phyloP scores from a whole-genome alignment of 1,140 invertebrate genomes.

The Scaptomyza graminum region DNA sequence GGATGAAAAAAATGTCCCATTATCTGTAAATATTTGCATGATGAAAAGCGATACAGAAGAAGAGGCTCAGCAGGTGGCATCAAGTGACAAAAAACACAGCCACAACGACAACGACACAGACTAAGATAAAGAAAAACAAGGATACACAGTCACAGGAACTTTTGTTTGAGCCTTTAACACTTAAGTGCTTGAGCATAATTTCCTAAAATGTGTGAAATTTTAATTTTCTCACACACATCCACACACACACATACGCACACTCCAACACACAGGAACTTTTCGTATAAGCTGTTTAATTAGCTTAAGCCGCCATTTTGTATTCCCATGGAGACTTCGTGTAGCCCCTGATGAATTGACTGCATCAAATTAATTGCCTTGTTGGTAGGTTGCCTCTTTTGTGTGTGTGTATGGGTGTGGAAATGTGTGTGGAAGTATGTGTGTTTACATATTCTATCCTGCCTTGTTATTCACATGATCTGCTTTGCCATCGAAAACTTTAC shows the following conservation, averaged over 20 bases:
- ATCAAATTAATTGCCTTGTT: slow-evolving; percentile 69
- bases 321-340: slow-evolving; percentile 28
- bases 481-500: slow-evolving; percentile 44
- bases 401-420: slow-evolving; percentile 18
- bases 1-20: slow-evolving; percentile 28
- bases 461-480: slow-evolving; percentile 11
- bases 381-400: slow-evolving; percentile 30
- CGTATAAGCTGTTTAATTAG: slow-evolving; percentile 67
- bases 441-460: slow-evolving; percentile 22
- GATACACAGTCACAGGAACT: slow-evolving; percentile 9
- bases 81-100: slow-evolving; percentile 50
- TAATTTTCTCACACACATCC: slow-evolving; percentile 44
- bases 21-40: slow-evolving; percentile 66
- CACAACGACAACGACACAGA: slow-evolving; percentile 21
- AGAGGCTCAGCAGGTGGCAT: slow-evolving; percentile 14
- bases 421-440: slow-evolving; percentile 5
- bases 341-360: slow-evolving; percentile 53
- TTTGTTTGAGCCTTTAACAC: slow-evolving; percentile 38
- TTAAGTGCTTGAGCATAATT: slow-evolving; percentile 43
- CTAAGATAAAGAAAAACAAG: slow-evolving; percentile 24
- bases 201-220: slow-evolving; percentile 44
- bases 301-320: slow-evolving; percentile 56
- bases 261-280: slow-evolving; percentile 19
- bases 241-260: slow-evolving; percentile 3
- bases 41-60: slow-evolving; percentile 16